phyloP scores from a whole-genome alignment of 2,797 vertebrate genomes.

The Emys orbicularis region DNA sequence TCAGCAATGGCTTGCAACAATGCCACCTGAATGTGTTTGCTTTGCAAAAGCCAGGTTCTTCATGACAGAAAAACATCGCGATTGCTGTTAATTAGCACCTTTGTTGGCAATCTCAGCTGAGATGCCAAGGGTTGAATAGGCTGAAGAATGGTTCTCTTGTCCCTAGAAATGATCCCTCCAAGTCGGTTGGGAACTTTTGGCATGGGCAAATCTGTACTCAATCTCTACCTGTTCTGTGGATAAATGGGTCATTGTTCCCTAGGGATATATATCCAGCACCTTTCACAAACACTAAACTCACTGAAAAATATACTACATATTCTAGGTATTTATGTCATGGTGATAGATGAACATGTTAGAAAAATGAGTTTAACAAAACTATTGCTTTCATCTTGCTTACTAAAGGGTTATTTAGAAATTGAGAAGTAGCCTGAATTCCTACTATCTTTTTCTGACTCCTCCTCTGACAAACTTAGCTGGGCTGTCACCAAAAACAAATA shows the following conservation, averaged over 20 bases:
- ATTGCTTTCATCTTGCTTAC: no score
- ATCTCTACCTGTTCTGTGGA: not conserved
- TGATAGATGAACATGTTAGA: no score
- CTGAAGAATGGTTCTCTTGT: not conserved
- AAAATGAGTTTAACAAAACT: no score
- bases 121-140: not conserved
- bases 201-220: not conserved
- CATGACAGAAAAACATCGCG: not conserved
- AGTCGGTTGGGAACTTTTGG: not conserved
- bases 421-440: no score
- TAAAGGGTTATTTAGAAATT: no score
- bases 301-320: no score
- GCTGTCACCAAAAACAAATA: no score
- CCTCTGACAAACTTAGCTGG: no score
- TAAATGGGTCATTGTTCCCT: not conserved
- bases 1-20: not conserved
- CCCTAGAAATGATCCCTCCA: not conserved
- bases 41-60: not conserved
- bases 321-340: no score
- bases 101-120: not conserved
- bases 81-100: not conserved
- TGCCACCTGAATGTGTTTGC: not conserved
- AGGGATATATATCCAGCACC: no score
- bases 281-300: no score
- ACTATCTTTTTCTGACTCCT: no score